Conservation (phyloP, 2,113 vertebrate genomes). For the Bothrops jararaca region DNA sequence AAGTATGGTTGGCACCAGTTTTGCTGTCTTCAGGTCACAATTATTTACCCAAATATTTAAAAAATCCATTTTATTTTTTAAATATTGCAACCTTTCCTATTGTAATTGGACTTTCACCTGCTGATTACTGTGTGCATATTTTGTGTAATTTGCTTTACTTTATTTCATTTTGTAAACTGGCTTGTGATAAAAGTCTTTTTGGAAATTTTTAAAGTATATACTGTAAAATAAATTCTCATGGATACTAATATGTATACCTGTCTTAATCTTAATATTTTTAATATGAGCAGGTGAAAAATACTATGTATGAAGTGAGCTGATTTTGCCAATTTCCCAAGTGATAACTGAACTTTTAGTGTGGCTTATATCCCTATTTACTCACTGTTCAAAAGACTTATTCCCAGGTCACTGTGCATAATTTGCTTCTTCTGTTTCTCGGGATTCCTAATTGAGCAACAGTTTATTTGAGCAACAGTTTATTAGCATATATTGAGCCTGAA, state of each 20-base stretch:
- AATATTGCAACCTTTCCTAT: neutral
- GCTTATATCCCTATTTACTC: neutral
- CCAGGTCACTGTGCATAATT: neutral
- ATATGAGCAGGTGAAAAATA: neutral
- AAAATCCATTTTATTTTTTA: neutral
- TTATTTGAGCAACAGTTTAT: neutral
- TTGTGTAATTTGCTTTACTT: neutral
- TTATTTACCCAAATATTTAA: neutral
- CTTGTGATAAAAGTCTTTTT: neutral
- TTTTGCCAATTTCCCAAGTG: neutral
- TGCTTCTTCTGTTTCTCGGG: neutral
- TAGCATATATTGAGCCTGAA: neutral
- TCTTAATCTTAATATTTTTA: neutral
- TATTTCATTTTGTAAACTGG: neutral
- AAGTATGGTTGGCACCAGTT: neutral
- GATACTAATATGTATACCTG: neutral
- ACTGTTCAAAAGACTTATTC: neutral
- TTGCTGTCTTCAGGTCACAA: neutral
- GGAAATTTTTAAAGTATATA: neutral
- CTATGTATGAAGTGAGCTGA: neutral
- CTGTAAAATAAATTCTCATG: neutral
- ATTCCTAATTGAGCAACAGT: neutral
- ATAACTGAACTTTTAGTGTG: neutral
- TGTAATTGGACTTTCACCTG: neutral
- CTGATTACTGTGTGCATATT: neutral